Evolutionary conservation across 2,113 vertebrate species (phyloP).

Genomic region (Jacana jacana): DNA sequence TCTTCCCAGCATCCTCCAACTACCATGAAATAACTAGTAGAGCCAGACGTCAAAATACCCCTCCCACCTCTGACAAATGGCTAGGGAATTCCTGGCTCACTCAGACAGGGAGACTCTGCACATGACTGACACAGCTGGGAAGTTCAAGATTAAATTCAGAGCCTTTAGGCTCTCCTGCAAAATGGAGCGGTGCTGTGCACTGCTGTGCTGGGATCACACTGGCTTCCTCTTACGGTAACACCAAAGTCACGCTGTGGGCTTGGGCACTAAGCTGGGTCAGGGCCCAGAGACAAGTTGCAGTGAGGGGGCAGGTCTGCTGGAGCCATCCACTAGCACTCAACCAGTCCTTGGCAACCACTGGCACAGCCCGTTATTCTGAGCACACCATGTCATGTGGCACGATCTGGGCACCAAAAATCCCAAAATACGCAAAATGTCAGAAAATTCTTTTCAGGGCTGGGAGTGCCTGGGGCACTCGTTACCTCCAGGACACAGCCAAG

Average conservation of each 20-base stretch:
- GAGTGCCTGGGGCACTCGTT: accelerated
- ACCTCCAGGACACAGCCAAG: accelerated
- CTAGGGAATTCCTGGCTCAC: neutral
- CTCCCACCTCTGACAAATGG: neutral
- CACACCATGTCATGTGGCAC: accelerated
- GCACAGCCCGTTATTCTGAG: too few species aligned
- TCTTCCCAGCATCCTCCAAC: neutral
- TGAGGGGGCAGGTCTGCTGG: too few species aligned
- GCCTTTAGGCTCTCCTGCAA: neutral
- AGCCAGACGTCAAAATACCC: neutral
- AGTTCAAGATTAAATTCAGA: neutral
- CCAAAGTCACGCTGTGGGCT: accelerated
- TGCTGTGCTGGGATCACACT: neutral
- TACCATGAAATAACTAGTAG: neutral
- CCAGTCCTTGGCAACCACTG: accelerated
- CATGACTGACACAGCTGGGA: accelerated
- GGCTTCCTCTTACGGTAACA: accelerated
- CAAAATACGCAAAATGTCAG: neutral
- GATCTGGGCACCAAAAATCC: neutral
- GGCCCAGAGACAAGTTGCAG: neutral
- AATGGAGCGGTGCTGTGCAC: accelerated
- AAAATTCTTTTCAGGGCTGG: neutral
- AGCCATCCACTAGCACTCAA: neutral
- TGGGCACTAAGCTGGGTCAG: neutral
- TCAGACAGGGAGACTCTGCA: neutral